Conservation (phyloP, 1,140 invertebrate genomes). For the Drosophila oshimai region DNA sequence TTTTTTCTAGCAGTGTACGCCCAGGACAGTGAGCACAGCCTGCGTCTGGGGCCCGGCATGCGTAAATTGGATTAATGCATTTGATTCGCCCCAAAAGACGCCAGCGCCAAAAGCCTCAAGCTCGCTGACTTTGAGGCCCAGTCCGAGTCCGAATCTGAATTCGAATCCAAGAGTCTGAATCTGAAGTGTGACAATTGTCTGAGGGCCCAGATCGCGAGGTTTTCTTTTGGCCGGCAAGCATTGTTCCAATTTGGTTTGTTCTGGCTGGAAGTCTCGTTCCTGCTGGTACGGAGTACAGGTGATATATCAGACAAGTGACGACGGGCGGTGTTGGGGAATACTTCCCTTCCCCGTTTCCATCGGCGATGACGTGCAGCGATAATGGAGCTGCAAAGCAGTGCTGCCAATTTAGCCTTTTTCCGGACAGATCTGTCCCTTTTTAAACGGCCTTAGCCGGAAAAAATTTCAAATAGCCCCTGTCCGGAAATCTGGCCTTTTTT, state of each 20-base stretch:
- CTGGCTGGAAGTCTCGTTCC: slow-evolving; percentile 30
- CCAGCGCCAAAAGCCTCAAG: slow-evolving; percentile 30
- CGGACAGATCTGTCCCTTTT: no score
- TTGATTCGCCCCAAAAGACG: slow-evolving; percentile 66
- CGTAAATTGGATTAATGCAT: slow-evolving; percentile 81
- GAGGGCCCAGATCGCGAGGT: slow-evolving; percentile 35
- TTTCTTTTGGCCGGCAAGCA: slow-evolving; percentile 23
- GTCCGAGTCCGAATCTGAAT: background rate
- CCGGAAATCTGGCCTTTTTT: no score
- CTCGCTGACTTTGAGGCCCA: slow-evolving; percentile 11
- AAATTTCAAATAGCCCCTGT: no score
- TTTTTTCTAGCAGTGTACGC: background rate
- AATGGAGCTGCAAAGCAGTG: slow-evolving; percentile 65
- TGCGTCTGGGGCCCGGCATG: slow-evolving; percentile 51
- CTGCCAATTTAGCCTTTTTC: no score
- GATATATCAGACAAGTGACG: slow-evolving; percentile 81
- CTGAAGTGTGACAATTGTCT: slow-evolving; percentile 70
- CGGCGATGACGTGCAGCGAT: slow-evolving; percentile 70
- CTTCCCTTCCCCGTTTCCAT: slow-evolving; percentile 1
- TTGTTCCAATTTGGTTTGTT: slow-evolving; percentile 74
- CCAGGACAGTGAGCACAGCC: slow-evolving; percentile 20
- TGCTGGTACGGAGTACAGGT: slow-evolving; percentile 52
- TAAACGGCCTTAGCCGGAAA: no score
- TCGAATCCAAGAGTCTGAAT: background rate
- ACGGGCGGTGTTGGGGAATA: slow-evolving; percentile 44